These are phyloP conservation scores for Dasyornis broadbenti DNA, from an alignment of 2,113 vertebrate genomes.

Conservation along the genomic window DNA sequence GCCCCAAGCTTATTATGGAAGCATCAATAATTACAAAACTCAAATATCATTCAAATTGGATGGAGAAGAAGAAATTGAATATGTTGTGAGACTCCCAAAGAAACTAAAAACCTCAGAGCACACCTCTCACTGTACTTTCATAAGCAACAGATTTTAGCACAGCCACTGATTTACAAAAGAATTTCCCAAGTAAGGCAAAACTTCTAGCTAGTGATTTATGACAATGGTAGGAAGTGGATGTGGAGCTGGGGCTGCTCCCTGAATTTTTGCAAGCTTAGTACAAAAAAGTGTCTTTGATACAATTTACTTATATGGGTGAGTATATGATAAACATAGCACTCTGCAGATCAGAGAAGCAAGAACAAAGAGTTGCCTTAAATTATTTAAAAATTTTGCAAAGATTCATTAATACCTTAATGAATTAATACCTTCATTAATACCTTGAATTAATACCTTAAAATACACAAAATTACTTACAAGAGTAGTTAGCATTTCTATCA, in stretches of 20 bases:
- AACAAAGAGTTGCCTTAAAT: not conserved
- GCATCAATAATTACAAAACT: not conserved
- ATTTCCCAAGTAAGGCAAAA: slow-evolving; percentile 20
- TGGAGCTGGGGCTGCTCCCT: not conserved
- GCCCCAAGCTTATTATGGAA: not conserved
- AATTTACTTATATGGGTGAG: not conserved
- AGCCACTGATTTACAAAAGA: not conserved
- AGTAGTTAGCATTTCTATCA: not conserved
- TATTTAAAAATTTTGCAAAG: not conserved
- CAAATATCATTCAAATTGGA: not conserved
- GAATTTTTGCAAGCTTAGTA: slow-evolving; percentile 29
- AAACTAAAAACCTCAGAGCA: not conserved
- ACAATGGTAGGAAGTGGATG: slow-evolving; percentile 35
- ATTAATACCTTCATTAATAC: too few species aligned
- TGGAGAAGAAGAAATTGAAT: not conserved
- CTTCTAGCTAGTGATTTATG: not conserved
- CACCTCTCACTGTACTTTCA: not conserved
- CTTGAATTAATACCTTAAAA: not conserved
- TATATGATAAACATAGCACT: not conserved
- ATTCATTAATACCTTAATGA: not conserved
- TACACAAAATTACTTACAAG: not conserved
- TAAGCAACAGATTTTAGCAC: not conserved
- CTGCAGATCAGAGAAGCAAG: not conserved
- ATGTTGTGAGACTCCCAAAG: not conserved
- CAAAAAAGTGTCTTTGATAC: not conserved